Base-by-base conservation (phyloP, 2,888 invertebrate species). In the Sinopyrophorus schimmeli region DNA sequence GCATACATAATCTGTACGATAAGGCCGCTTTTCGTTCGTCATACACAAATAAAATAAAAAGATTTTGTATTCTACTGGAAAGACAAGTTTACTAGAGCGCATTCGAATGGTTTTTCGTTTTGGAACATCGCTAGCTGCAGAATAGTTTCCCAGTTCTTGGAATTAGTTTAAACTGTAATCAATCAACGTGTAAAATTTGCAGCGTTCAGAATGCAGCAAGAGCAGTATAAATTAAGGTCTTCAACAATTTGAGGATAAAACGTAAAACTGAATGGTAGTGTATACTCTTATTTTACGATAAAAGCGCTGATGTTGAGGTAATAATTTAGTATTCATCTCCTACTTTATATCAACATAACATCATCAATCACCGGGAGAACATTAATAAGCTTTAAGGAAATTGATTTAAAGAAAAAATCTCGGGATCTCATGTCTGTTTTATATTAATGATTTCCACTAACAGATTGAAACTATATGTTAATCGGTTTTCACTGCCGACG, bases 321-420 rank as follows among this genome's bases (percentile, higher is more conserved):
- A 57, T 57, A 57, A 57, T 55, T 57, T 53, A 47, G 55, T 55
- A 55, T 55, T 57, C 55, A 55, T 51, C 55, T 47, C 37, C 47
- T 32, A 39, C 39, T 55, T 55, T 49, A 53, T 52, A 55, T 49
- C 44, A 54, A 51, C 55, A 41, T 23, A 41, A 41, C 54, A 54
- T 58, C 57, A 60, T 60, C 58, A 58, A 60, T 60, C 60, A 59
- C 57, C 38, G 39, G 51, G 15, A 37, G 52, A 54, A 57, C 58
- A 57, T 60, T 60, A 60, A 60, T 60, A 60, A 58, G 60, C 57
- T 59, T 60, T 59, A 57, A 60, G 58, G 60, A 60, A 60, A 60
- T 59, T 60, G 60, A 60, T 60, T 60, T 59, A 55, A 55, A 53
- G 44, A 49, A 54, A 57, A 57, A 58, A 56, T 28, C 51, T 37